A percentile compares a stretch with the other conserved stretches of the same genome.
phyloP scores from a whole-genome alignment of 64 coral and sea anemone species.

The Pachyseris speciosa region DNA sequence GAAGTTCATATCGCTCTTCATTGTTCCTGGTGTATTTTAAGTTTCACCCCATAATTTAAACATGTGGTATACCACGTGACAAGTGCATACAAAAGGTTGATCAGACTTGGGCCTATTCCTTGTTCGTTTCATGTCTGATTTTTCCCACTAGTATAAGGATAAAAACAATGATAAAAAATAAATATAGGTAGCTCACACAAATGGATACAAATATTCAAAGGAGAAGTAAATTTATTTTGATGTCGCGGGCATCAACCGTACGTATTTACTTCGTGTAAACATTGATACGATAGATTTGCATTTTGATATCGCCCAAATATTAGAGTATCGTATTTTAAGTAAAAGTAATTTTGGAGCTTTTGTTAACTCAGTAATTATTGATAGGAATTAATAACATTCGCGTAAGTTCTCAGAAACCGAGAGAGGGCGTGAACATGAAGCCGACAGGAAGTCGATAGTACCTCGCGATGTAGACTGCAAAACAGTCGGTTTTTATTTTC shows the following conservation, averaged over 20 bases:
- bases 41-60: too few species aligned
- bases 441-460: neutral
- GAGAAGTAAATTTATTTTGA: neutral
- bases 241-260: neutral
- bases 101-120: too few species aligned
- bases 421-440: neutral
- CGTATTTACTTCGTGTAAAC: neutral
- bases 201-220: neutral
- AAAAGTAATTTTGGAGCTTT: neutral
- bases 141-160: too few species aligned
- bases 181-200: too few species aligned
- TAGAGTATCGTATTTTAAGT: conserved; percentile 4
- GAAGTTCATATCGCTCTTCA: too few species aligned
- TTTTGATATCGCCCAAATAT: conserved; percentile 18
- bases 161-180: too few species aligned
- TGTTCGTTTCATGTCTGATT: too few species aligned
- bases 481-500: too few species aligned
- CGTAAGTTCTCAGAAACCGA: neutral
- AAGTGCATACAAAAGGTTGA: too few species aligned
- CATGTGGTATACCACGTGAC: too few species aligned
- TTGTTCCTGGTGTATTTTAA: too few species aligned
- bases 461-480: too few species aligned
- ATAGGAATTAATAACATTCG: neutral
- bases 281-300: conserved; percentile 12
- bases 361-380: neutral